Conservation (phyloP, 2,888 invertebrate genomes). For the Clostera curtula region DNA sequence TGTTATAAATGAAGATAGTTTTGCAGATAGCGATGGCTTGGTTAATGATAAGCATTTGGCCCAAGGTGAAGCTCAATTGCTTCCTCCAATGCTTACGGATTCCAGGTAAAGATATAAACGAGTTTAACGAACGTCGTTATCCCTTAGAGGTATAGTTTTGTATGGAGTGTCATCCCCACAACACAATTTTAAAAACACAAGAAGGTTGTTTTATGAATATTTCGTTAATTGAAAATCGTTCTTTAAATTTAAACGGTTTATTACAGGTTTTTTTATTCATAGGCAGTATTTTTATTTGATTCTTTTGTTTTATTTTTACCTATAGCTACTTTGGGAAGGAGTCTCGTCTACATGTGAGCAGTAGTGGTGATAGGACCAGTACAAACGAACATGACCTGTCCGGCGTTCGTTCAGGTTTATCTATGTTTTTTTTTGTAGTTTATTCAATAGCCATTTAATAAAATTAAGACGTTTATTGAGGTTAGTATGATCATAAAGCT, state of each 20-base stretch:
- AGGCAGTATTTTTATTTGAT: constrained; percentile 5
- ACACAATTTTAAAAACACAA: too few species aligned
- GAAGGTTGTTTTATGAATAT: not conserved
- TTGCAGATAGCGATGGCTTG: constrained; percentile 33
- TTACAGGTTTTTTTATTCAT: not conserved
- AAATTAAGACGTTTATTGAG: too few species aligned
- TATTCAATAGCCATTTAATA: too few species aligned
- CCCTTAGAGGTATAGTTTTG: too few species aligned
- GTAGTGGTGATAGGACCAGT: constrained; percentile 17
- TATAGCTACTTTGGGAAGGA: constrained; percentile 16
- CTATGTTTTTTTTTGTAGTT: constrained; percentile 9
- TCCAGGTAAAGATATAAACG: too few species aligned
- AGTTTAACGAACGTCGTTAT: too few species aligned
- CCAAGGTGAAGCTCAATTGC: constrained; percentile 5
- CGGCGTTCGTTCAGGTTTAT: constrained; percentile 25
- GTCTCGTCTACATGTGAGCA: constrained; percentile 12
- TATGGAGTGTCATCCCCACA: too few species aligned
- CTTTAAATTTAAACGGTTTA: not conserved
- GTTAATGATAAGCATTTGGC: constrained; percentile 29
- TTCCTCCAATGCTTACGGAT: too few species aligned
- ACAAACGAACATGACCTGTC: constrained; percentile 14
- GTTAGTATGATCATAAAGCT: too few species aligned
- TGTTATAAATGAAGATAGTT: constrained; percentile 27
- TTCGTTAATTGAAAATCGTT: not conserved
- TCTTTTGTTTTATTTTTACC: constrained; percentile 7